Base-by-base conservation (phyloP, 2,888 invertebrate genomes). In the Pomacea canaliculata region DNA sequence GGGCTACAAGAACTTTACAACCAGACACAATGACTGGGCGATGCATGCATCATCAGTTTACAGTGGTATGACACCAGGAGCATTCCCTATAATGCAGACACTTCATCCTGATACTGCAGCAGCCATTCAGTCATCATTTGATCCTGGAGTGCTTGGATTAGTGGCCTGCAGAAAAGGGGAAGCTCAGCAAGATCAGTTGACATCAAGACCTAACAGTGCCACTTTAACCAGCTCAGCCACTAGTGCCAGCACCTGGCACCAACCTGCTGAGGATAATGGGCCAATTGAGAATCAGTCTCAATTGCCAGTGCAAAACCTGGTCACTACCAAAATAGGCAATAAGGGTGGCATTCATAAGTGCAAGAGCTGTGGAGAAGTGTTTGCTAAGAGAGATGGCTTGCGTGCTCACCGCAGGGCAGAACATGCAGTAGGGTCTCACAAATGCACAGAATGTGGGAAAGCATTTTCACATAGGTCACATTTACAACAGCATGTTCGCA, bases 11-110 rank as follows among this genome's bases (percentile, higher is more conserved):
- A 74, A 74, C 63, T 74, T 74, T 49, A 59, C 69, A 10, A 67
- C 74, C 18, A 74, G 74, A 51, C 74, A 68, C 10, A 74, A 74
- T 74, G 74, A 74, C 49, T 74, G 74, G 74, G 74, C 74, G 16
- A 67, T 69, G 69, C 74, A 74, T 60, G 69, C 74, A 74, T 74
- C 74, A 27, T 69, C 74, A 13, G 74, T 74, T 7, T 74, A 74
- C 69, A 74, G 69, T 23, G 62, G 62, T 23, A 69, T 74, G 74
- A 68, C 69, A 51, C 68, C 74, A 27, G 74, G 74, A 46, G 68
- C 74, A 9, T 74, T 74, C 60, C 74, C 74, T 48, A 69, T 74
- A 10, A 74, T 74, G 74, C 74, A 74, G 63, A 74, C 74, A 13
- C 27, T 74, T 27, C 74, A 74, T 10, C 74, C 74, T 46, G 74